Conservation (phyloP, 2,113 vertebrate genomes). For the Diphyllodes magnificus region DNA sequence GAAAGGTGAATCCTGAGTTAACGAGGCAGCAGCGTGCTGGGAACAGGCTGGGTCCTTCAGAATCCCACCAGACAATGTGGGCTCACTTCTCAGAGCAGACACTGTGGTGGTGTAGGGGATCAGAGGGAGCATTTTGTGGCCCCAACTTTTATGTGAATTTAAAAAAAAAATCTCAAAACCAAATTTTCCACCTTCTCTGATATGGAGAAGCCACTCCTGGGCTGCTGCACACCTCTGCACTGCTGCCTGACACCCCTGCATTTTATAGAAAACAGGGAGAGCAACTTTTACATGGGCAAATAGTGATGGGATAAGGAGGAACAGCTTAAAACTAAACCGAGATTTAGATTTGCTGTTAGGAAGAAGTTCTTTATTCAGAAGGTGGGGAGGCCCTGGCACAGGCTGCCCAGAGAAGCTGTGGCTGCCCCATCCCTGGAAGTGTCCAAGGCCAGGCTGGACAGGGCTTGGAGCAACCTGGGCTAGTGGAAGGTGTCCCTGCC, state of each 20-base stretch:
- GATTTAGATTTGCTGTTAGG: not conserved
- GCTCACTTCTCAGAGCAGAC: not conserved
- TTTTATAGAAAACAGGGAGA: not conserved
- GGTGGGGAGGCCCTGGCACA: not conserved
- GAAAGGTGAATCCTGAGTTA: not conserved
- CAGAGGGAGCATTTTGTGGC: not conserved
- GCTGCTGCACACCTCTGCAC: not conserved
- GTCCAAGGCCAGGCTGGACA: not conserved
- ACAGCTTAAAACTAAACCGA: not conserved
- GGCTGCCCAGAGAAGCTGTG: not conserved
- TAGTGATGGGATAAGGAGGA: not conserved
- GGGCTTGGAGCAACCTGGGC: not conserved
- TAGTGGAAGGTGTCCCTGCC: not conserved
- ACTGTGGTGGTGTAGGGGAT: not conserved
- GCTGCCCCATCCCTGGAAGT: not conserved
- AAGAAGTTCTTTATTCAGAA: not conserved
- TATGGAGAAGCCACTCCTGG: not conserved
- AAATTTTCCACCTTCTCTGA: not conserved
- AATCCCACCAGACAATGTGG: fast-evolving
- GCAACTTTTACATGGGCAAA: not conserved
- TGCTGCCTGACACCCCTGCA: not conserved
- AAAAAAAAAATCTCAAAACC: not conserved
- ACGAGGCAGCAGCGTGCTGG: not conserved
- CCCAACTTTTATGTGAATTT: not conserved
- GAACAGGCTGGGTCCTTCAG: not conserved